Evolutionary conservation across 2,888 invertebrate genomes (phyloP).

Genomic region (Cristatella mucedo): DNA sequence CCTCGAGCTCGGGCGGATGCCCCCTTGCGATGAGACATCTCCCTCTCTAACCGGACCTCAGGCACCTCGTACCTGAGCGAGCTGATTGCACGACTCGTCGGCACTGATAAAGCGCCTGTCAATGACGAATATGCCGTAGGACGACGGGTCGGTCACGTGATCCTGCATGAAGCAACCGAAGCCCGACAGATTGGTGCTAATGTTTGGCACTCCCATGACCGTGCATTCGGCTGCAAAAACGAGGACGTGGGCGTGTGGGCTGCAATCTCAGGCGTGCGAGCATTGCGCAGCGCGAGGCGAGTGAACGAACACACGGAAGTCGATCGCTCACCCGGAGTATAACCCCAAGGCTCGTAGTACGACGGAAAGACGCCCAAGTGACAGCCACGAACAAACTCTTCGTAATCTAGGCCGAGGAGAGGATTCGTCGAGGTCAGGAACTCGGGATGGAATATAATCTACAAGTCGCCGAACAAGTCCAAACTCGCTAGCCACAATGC

Average conservation of each 20-base stretch:
- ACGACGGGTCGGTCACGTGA: slow-evolving; percentile 89
- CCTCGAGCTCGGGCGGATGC: too few relatives aligned
- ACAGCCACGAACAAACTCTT: slow-evolving; percentile 96
- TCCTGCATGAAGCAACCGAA: slow-evolving; percentile 98
- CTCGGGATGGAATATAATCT: slow-evolving; percentile 97
- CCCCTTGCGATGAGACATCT: too few relatives aligned
- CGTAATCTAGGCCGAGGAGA: slow-evolving; percentile 88
- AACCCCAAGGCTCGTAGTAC: slow-evolving; percentile 99
- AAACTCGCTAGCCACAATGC: too few relatives aligned
- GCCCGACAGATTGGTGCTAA: slow-evolving; percentile 90
- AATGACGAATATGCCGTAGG: slow-evolving; percentile 95
- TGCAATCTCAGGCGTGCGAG: too few relatives aligned
- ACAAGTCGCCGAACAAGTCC: slow-evolving; percentile 16
- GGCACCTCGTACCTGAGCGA: slow-evolving; percentile 39
- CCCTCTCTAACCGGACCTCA: too few relatives aligned
- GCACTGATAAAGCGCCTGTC: slow-evolving; percentile 75
- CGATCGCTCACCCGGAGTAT: slow-evolving; percentile 54
- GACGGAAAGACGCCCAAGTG: slow-evolving; percentile 97
- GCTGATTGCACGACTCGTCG: slow-evolving; percentile 76
- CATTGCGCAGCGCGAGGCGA: too few relatives aligned
- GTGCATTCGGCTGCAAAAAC: slow-evolving; percentile 70
- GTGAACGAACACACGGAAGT: too few relatives aligned
- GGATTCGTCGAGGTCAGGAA: slow-evolving; percentile 94
- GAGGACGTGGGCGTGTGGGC: too few relatives aligned
- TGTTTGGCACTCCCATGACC: slow-evolving; percentile 98